Percentiles rank a stretch among this genome's conserved stretches.
Conservation (phyloP, 2,888 invertebrate genomes). For the Rhogogaster chlorosoma region DNA sequence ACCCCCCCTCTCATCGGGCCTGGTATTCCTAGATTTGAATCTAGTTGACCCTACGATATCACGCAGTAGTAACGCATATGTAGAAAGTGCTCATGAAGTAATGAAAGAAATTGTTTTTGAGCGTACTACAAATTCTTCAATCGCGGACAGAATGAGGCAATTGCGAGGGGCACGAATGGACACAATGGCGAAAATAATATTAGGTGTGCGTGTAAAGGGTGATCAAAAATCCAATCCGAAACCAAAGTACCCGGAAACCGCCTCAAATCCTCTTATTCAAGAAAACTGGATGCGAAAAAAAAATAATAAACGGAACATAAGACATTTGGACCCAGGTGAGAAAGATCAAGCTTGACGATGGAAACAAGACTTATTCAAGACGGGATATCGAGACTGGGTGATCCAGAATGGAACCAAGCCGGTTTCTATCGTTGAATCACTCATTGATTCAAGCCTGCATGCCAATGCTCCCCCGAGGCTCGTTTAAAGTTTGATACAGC, state of each 20-base stretch:
- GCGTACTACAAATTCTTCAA: background rate
- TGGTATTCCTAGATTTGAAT: conserved; percentile 54
- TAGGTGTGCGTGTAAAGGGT: conserved; percentile 42
- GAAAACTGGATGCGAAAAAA: background rate
- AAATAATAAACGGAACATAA: too few species aligned
- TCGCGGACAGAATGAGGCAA: conserved; percentile 39
- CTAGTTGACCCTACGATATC: conserved; percentile 54
- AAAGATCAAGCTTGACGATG: too few species aligned
- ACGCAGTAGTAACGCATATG: conserved; percentile 57
- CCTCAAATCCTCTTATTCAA: background rate
- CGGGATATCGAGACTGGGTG: too few species aligned
- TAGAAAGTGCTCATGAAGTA: conserved; percentile 46
- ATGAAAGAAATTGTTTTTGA: conserved; percentile 32
- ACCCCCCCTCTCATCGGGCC: too few species aligned
- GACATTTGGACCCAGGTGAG: too few species aligned
- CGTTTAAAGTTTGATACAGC: too few species aligned
- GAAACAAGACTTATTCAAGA: too few species aligned
- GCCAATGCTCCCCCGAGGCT: too few species aligned
- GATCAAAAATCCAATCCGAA: background rate
- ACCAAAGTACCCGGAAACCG: background rate
- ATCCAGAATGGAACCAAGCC: too few species aligned
- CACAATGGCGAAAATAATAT: background rate
- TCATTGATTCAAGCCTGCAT: too few species aligned
- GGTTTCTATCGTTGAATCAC: too few species aligned
- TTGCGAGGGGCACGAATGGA: background rate